phyloP scores from a whole-genome alignment of 2,888 invertebrate species.

The Helicoverpa assulta region DNA sequence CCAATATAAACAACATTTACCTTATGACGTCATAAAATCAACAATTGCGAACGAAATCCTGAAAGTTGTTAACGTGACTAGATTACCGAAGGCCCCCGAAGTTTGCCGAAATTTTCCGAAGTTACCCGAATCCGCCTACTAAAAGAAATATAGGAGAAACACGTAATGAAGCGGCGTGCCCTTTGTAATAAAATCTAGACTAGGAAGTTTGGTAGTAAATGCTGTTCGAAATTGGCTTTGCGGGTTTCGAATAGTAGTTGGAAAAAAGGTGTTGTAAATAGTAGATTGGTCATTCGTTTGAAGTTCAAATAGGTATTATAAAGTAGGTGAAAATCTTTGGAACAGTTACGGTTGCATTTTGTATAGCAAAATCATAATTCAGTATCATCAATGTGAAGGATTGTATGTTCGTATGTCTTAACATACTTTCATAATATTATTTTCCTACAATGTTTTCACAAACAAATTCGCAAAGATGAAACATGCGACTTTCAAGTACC shows the following conservation, averaged over 20 bases:
- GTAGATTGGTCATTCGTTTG: too few species aligned
- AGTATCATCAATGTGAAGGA: too few species aligned
- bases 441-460: too few species aligned
- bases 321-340: too few species aligned
- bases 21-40: conserved; percentile 31
- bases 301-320: too few species aligned
- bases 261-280: conserved; percentile 21
- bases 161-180: conserved; percentile 14
- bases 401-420: too few species aligned
- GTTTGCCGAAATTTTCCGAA: conserved; percentile 16
- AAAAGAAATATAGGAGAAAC: conserved; percentile 38
- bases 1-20: conserved; percentile 11
- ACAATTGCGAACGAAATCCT: conserved; percentile 35
- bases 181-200: conserved; percentile 23
- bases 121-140: conserved; percentile 3
- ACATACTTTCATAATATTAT: too few species aligned
- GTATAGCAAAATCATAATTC: too few species aligned
- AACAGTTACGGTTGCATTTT: too few species aligned
- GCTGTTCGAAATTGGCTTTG: conserved; percentile 17
- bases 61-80: conserved; percentile 53
- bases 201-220: conserved; percentile 21
- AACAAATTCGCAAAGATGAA: too few species aligned
- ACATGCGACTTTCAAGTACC: too few species aligned
- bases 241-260: conserved; percentile 4
- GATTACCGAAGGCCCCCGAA: conserved; percentile 23